phyloP scores from a whole-genome alignment of 2,888 invertebrate genomes.

The Erpobdella octoculata region DNA sequence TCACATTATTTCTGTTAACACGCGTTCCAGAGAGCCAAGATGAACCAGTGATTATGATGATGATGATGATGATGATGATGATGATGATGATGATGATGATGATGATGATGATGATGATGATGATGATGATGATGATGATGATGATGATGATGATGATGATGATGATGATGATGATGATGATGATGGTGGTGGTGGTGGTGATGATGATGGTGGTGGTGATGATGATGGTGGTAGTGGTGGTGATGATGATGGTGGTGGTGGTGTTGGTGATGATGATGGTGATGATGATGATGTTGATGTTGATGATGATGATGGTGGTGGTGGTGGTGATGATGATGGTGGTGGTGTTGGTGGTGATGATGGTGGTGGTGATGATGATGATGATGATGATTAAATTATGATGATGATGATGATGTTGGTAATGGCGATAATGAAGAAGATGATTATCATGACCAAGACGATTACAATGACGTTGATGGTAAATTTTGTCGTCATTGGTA shows the following conservation, averaged over 20 bases:
- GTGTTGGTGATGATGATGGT: neutral
- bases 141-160: conserved; percentile 19
- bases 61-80: neutral
- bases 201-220: neutral
- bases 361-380: no score
- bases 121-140: conserved; percentile 19
- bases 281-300: neutral
- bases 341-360: no score
- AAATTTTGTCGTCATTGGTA: no score
- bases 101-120: conserved; percentile 18
- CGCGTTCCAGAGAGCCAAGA: neutral
- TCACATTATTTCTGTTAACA: neutral
- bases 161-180: conserved; percentile 19
- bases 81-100: neutral
- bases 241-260: neutral
- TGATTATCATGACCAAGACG: no score
- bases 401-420: no score
- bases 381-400: no score
- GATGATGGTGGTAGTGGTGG: neutral
- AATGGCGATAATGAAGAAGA: no score
- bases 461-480: no score
- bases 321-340: neutral
- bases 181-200: conserved; percentile 7
- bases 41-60: neutral
- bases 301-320: neutral